Evolutionary conservation across 2,888 invertebrate species (phyloP), one percentile per base, ranked within the genome.

Genomic region (Netelia inedita): DNA sequence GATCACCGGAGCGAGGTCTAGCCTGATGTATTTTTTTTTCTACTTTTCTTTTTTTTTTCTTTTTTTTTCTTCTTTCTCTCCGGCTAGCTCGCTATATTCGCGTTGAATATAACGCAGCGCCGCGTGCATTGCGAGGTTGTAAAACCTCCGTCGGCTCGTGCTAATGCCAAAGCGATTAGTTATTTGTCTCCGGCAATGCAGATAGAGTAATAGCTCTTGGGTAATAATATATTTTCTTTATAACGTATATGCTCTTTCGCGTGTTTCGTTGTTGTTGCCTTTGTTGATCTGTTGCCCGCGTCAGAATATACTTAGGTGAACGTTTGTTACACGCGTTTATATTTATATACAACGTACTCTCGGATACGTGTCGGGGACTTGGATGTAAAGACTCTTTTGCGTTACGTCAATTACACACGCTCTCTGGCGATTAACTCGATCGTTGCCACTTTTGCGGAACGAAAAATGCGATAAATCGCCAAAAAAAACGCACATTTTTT

Each of bases 101-200:
- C 50, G 72, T n/a, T 57, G 43, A 66, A 80, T 57, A 59, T 66
- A 68, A 35, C 46, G 57, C 59, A 69, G 68, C 46, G 53, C 28
- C 5, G 28, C 28, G 28, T 28, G 69, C 74, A 69, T 53, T 35
- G 74, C 43, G 59, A 74, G 63, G 57, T 74, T 79, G 83, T 79
- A 79, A 83, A 83, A 83, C 57, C 74, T 83, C 79, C n/a, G 69
- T 79, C 79, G 74, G 75, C 83, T 83, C 83, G 83, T 75, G 79
- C 79, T 83, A 83, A 83, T 83, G 83, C 79, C 83, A 79, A 79
- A 83, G 79, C 83, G 83, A 83, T 83, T 83, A 79, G 83, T 83
- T 83, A 83, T 83, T 83, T 83, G 83, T 83, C 83, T 83, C 83
- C 71, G 65, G 83, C 71, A 75, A 83, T 69, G 65, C 57, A 79